phyloP scores from a whole-genome alignment of 2,888 invertebrate species.

The Archips crataeganus region DNA sequence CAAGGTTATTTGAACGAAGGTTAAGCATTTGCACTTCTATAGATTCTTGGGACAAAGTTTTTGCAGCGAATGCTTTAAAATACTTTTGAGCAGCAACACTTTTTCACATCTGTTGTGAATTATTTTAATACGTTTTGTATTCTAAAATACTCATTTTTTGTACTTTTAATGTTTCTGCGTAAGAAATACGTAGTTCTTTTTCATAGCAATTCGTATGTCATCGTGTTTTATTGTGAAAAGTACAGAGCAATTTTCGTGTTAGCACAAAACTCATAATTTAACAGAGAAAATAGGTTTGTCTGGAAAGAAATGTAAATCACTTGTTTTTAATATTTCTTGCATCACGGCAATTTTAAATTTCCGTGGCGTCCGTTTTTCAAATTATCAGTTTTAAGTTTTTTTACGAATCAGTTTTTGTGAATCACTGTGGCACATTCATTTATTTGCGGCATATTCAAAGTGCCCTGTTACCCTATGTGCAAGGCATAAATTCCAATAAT shows the following conservation, averaged over 20 bases:
- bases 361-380: background rate
- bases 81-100: background rate
- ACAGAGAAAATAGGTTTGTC: background rate
- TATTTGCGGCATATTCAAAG: constrained; percentile 34
- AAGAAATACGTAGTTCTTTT: constrained; percentile 29
- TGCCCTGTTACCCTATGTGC: constrained; percentile 60
- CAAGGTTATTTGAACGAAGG: background rate
- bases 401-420: background rate
- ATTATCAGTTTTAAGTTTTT: background rate
- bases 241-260: background rate
- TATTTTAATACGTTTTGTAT: constrained; percentile 30
- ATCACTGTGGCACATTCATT: constrained; percentile 3
- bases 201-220: background rate
- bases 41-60: background rate
- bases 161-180: constrained; percentile 37
- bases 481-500: constrained; percentile 49
- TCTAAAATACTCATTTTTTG: constrained; percentile 40
- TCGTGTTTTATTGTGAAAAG: constrained; percentile 16
- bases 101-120: constrained; percentile 1
- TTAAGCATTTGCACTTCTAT: no score
- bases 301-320: background rate
- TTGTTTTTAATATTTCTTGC: background rate
- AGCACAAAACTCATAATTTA: background rate
- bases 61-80: background rate
- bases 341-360: background rate